Percentiles rank a stretch among this genome's conserved stretches.
phyloP scores from a whole-genome alignment of 1,140 invertebrate genomes.

The Bathynomus jamesi region DNA sequence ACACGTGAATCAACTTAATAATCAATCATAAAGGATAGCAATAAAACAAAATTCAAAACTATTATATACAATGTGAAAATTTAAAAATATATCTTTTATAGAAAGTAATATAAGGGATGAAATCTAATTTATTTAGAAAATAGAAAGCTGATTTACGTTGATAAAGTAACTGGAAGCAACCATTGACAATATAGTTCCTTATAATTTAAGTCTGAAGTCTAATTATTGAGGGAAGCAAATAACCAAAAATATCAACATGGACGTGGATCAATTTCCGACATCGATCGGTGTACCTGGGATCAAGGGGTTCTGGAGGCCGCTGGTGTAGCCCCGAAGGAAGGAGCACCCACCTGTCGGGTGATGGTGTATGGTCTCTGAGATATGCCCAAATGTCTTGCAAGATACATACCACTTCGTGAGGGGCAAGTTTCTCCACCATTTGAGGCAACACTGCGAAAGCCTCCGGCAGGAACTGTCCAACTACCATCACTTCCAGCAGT shows the following conservation, averaged over 20 bases:
- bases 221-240: slow-evolving; percentile 29
- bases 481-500: slow-evolving; percentile 69
- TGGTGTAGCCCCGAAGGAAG: slow-evolving; percentile 26
- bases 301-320: slow-evolving; percentile 22
- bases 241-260: slow-evolving; percentile 24
- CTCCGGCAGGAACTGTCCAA: slow-evolving; percentile 77
- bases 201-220: slow-evolving; percentile 2
- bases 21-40: no score
- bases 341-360: slow-evolving; percentile 64
- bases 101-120: no score
- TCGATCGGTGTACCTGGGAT: slow-evolving; percentile 20
- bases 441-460: slow-evolving; percentile 72
- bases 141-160: no score
- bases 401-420: slow-evolving; percentile 59
- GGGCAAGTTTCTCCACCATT: slow-evolving; percentile 65
- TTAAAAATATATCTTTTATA: no score
- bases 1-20: no score
- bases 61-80: no score
- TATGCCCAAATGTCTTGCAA: slow-evolving; percentile 80
- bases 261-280: slow-evolving; percentile 28
- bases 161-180: no score
- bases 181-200: no score
- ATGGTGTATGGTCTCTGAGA: slow-evolving; percentile 79
- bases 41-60: no score
- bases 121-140: no score